phyloP scores from a whole-genome alignment of 2,797 vertebrate genomes.

The Crocodylus rhombifer region DNA sequence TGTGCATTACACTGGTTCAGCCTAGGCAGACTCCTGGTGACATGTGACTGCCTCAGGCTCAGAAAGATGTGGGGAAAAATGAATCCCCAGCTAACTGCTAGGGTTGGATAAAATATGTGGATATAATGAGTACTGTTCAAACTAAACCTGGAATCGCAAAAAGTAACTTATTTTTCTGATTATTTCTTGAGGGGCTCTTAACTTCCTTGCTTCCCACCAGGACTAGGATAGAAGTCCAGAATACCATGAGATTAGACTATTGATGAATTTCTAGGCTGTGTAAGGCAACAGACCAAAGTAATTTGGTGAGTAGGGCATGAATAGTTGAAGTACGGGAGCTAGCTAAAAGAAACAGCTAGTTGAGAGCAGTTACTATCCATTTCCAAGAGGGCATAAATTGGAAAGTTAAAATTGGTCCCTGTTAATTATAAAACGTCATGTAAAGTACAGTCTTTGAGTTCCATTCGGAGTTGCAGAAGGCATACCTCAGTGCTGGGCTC shows the following conservation, averaged over 20 bases:
- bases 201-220: not conserved
- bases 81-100: not conserved
- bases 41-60: not conserved
- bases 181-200: not conserved
- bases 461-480: not conserved
- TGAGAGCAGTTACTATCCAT: not conserved
- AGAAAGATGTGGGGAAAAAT: not conserved
- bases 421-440: not conserved
- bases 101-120: not conserved
- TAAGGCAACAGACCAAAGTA: not conserved
- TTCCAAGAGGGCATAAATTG: not conserved
- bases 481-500: not conserved
- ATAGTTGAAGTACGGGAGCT: not conserved
- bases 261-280: not conserved
- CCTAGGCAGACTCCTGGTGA: not conserved
- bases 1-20: accelerated
- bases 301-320: not conserved
- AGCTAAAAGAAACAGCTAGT: not conserved
- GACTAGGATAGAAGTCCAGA: accelerated
- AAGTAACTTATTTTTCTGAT: not conserved
- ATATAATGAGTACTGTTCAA: accelerated
- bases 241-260: not conserved
- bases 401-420: not conserved
- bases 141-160: not conserved
- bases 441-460: not conserved